Evolutionary conservation across 2,888 invertebrate genomes (phyloP).

Genomic region (Tenthredo distinguenda): DNA sequence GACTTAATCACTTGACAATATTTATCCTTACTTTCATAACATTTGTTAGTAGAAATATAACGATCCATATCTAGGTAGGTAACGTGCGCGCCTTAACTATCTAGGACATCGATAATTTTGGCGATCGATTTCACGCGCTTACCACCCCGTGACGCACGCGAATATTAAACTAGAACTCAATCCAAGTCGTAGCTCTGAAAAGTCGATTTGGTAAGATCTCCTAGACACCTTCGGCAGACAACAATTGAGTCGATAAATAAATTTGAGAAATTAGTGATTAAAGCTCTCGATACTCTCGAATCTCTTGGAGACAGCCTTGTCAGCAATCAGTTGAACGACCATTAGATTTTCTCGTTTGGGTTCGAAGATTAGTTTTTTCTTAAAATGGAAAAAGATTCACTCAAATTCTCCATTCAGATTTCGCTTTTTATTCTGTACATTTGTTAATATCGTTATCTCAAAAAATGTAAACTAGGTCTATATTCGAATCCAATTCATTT

Average conservation of each 20-base stretch:
- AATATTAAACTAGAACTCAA: constrained; percentile 12
- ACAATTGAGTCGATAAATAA: background rate
- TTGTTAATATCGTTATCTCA: background rate
- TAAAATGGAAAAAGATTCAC: background rate
- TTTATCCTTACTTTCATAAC: background rate
- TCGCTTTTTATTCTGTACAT: background rate
- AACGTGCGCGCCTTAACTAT: constrained; percentile 32
- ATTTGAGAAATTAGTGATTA: background rate
- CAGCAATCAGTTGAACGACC: background rate
- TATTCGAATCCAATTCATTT: background rate
- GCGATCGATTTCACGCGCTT: constrained; percentile 35
- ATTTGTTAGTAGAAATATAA: background rate
- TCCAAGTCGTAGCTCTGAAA: background rate
- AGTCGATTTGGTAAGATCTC: background rate
- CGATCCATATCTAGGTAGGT: background rate
- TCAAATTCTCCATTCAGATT: background rate
- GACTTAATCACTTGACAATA: background rate
- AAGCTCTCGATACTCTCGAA: background rate
- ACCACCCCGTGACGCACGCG: background rate
- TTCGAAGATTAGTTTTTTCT: background rate
- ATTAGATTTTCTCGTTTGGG: background rate
- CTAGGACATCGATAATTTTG: constrained; percentile 35
- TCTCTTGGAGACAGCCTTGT: background rate
- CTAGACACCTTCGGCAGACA: background rate
- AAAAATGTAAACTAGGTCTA: background rate